These are phyloP conservation scores for Cyrtodaria siliqua DNA, from an alignment of 2,888 invertebrate species.

Conservation along the genomic window DNA sequence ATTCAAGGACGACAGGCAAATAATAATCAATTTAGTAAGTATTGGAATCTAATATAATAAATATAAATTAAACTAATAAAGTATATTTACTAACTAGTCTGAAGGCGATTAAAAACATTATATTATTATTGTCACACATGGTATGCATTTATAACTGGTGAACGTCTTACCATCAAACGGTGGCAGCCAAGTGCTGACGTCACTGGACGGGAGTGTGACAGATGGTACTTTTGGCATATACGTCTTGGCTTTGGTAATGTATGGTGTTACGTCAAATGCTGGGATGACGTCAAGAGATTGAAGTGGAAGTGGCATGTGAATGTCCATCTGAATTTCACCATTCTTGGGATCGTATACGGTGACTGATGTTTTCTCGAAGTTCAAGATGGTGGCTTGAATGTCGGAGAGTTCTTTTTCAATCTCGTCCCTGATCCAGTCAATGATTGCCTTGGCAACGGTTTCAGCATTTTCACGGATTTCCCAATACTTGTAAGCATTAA, in stretches of 20 bases:
- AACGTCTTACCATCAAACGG: slow-evolving; percentile 91
- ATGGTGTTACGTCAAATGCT: slow-evolving; percentile 44
- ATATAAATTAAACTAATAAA: too few relatives aligned
- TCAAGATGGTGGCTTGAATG: slow-evolving; percentile 39
- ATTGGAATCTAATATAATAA: too few relatives aligned
- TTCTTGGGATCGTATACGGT: slow-evolving; percentile 62
- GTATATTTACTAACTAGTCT: too few relatives aligned
- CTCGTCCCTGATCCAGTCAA: slow-evolving; percentile 58
- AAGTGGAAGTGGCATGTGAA: slow-evolving; percentile 64
- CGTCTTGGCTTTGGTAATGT: slow-evolving; percentile 44
- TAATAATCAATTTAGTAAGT: too few relatives aligned
- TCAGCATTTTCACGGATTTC: slow-evolving; percentile 70
- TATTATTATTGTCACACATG: too few relatives aligned
- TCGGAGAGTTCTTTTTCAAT: slow-evolving; percentile 59
- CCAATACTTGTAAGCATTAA: slow-evolving; percentile 73
- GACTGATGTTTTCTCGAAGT: slow-evolving; percentile 49
- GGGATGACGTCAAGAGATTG: slow-evolving; percentile 58
- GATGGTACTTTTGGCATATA: slow-evolving; percentile 62
- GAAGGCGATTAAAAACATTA: too few relatives aligned
- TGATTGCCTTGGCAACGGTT: slow-evolving; percentile 41
- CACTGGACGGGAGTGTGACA: slow-evolving; percentile 89
- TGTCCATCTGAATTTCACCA: slow-evolving; percentile 68
- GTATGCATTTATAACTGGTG: too few relatives aligned
- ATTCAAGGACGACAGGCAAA: too few relatives aligned
- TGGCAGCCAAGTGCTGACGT: slow-evolving; percentile 92